These are phyloP conservation scores for Xerus rutilus DNA, from an alignment of 2,797 vertebrate species.

Conservation along the genomic window DNA sequence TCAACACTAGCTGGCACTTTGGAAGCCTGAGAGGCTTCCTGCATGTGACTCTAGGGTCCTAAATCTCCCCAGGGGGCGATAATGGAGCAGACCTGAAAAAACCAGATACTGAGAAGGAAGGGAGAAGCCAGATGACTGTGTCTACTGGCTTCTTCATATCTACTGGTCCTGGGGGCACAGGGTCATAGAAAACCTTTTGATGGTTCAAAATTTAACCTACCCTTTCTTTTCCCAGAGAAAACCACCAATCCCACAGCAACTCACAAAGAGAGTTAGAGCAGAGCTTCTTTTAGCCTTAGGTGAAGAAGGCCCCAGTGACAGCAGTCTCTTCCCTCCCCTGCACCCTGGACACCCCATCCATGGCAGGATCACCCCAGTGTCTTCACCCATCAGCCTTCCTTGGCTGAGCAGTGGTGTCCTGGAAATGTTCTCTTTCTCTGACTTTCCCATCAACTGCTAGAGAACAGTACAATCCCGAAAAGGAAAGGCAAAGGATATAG, in stretches of 20 bases:
- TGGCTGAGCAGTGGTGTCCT: not conserved
- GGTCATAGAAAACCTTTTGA: constrained; percentile 52
- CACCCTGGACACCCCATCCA: rapidly evolving
- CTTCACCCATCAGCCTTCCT: not conserved
- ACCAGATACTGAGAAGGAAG: not conserved
- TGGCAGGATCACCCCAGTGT: not conserved
- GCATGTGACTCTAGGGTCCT: not conserved
- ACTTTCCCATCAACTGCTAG: not conserved
- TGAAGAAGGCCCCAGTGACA: not conserved
- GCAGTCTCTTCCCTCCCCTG: not conserved
- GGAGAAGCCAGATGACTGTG: not conserved
- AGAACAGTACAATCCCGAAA: not conserved
- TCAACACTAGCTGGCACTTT: not conserved
- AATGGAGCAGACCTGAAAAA: not conserved
- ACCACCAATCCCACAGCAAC: constrained; percentile 51
- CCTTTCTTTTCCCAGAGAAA: not conserved
- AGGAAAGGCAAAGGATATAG: not conserved
- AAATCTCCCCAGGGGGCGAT: not conserved
- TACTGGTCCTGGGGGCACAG: not conserved
- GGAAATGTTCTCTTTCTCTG: not conserved
- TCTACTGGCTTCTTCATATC: not conserved
- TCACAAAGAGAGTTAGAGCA: not conserved
- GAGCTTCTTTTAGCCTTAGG: not conserved
- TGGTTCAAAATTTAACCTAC: constrained; percentile 65
- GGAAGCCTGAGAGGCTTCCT: not conserved